Evolutionary conservation across 2,888 invertebrate genomes (phyloP).

Genomic region (Thera britannica): DNA sequence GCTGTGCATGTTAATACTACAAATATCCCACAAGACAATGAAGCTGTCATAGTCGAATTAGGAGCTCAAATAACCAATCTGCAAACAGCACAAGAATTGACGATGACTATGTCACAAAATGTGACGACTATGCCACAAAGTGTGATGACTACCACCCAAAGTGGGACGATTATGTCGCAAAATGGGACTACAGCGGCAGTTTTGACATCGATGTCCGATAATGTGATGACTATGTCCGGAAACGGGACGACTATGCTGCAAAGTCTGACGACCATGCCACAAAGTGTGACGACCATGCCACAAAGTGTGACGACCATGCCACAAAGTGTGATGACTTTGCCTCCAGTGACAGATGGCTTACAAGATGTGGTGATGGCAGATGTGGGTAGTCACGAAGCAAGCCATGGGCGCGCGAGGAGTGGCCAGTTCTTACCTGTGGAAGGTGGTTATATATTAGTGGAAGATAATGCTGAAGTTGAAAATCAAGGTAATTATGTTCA

Average conservation of each 20-base stretch:
- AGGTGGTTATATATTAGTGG: constrained; percentile 74
- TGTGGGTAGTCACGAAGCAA: constrained; percentile 51
- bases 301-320: constrained; percentile 29
- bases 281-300: constrained; percentile 21
- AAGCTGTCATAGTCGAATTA: constrained; percentile 65
- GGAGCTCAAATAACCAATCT: constrained; percentile 41
- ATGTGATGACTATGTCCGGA: constrained; percentile 5
- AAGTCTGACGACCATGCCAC: constrained; percentile 28
- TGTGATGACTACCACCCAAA: constrained; percentile 28
- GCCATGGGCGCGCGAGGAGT: constrained; percentile 58
- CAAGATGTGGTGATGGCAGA: constrained; percentile 68
- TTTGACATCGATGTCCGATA: constrained; percentile 19
- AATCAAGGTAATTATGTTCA: constrained; percentile 50
- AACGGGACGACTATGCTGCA: constrained; percentile 16
- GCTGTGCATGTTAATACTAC: constrained; percentile 62
- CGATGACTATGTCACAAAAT: constrained; percentile 12
- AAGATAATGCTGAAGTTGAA: constrained; percentile 48
- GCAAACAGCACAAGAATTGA: constrained; percentile 9
- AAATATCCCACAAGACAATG: constrained; percentile 53
- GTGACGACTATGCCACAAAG: constrained; percentile 17
- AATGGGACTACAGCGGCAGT: constrained; percentile 3
- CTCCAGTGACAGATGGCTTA: constrained; percentile 20
- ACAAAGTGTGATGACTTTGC: constrained; percentile 17
- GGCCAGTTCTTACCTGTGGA: constrained; percentile 73
- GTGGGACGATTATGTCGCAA: constrained; percentile 15